These are phyloP conservation scores for Lophius piscatorius DNA, from an alignment of 2,113 vertebrate species.

Conservation along the genomic window DNA sequence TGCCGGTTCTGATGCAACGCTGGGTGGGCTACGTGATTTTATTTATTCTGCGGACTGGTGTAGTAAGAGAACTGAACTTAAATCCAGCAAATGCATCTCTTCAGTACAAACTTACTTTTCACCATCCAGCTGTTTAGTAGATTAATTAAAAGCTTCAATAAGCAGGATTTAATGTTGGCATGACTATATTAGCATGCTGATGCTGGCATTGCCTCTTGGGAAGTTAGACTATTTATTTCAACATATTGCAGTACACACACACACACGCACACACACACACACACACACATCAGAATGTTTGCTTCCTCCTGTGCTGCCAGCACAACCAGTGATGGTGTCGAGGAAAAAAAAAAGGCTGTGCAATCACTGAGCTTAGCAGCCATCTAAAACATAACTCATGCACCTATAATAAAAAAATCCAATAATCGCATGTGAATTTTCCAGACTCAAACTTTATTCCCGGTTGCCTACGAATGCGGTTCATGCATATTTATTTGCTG, in stretches of 20 bases:
- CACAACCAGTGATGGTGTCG: not conserved
- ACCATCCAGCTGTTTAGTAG: conserved; percentile 42
- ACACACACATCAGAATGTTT: conserved; percentile 11
- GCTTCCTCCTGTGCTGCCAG: conserved; percentile 6
- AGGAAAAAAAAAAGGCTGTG: too few species aligned
- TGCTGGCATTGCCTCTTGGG: conserved; percentile 23
- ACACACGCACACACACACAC: too few species aligned
- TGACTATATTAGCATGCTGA: conserved; percentile 28
- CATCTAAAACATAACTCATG: too few species aligned
- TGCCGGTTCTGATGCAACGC: too few species aligned
- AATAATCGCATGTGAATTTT: too few species aligned
- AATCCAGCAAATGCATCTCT: conserved; percentile 5
- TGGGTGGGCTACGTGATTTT: too few species aligned
- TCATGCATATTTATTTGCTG: too few species aligned
- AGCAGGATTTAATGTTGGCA: conserved; percentile 20
- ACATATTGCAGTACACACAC: conserved; percentile 3
- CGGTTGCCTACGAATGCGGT: too few species aligned
- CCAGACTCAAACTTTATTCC: too few species aligned
- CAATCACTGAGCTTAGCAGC: too few species aligned
- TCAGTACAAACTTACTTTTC: not conserved
- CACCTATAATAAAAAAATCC: too few species aligned
- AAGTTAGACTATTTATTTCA: conserved; percentile 22
- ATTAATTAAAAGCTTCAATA: conserved; percentile 39
- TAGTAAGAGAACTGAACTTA: not conserved
- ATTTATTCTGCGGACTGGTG: too few species aligned